Evolutionary conservation across 2,113 vertebrate species (phyloP).

Genomic region (Paratilapia polleni): DNA sequence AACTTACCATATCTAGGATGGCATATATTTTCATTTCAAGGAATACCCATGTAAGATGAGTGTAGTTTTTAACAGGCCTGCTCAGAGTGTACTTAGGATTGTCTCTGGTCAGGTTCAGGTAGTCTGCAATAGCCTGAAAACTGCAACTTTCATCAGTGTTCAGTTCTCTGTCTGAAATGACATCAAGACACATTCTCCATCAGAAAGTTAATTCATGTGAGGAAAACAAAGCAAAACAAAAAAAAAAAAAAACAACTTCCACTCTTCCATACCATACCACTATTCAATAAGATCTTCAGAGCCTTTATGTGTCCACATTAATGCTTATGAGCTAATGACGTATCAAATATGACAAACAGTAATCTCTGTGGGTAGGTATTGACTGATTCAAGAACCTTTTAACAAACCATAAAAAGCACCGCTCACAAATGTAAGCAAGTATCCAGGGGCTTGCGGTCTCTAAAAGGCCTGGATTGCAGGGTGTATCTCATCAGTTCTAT

Average conservation of each 20-base stretch:
- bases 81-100: constrained; percentile 31
- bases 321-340: rapidly evolving
- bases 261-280: neutral
- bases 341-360: neutral
- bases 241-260: neutral
- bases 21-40: constrained; percentile 49
- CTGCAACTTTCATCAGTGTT: constrained; percentile 18
- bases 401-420: neutral
- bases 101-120: constrained; percentile 59
- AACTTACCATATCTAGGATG: constrained; percentile 70
- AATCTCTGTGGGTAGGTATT: neutral
- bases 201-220: neutral
- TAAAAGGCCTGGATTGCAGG: neutral
- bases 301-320: neutral
- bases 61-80: constrained; percentile 44
- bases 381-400: neutral
- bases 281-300: neutral
- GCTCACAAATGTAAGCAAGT: neutral
- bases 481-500: too few species aligned
- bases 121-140: constrained; percentile 40
- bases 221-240: too few species aligned
- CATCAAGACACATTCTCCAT: neutral
- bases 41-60: neutral
- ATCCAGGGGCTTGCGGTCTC: rapidly evolving
- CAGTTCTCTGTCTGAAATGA: neutral